Conservation (phyloP, 2,797 vertebrate species). For the Gambelia wislizenii region DNA sequence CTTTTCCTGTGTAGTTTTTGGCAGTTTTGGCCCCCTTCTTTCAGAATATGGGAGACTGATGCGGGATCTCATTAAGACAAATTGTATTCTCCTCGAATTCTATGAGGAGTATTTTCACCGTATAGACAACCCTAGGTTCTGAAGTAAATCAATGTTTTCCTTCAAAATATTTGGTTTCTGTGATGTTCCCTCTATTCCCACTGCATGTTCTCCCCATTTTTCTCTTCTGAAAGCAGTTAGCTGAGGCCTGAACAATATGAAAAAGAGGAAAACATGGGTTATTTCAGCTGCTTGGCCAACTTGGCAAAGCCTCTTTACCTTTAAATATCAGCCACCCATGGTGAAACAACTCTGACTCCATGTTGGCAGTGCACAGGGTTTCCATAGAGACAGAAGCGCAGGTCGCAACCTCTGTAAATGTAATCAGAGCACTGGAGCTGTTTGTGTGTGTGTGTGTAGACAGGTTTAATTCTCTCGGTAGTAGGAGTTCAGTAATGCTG, state of each 20-base stretch:
- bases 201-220: not conserved
- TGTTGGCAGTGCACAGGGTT: constrained; percentile 80
- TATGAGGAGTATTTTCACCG: no score
- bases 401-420: constrained; percentile 84
- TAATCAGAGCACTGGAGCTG: constrained; percentile 81
- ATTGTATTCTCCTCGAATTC: no score
- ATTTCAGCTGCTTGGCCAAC: constrained; percentile 12
- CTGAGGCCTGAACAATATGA: not conserved
- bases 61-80: no score
- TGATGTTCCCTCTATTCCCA: not conserved
- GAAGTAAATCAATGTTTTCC: not conserved
- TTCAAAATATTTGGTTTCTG: not conserved
- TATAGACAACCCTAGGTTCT: not conserved
- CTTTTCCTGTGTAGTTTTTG: no score
- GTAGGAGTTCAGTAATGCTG: constrained; percentile 78
- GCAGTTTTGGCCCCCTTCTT: no score
- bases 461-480: constrained; percentile 80
- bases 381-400: constrained; percentile 83
- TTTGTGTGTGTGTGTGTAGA: constrained; percentile 74
- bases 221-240: not conserved
- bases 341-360: constrained; percentile 73
- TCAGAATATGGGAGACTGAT: no score
- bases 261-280: not conserved
- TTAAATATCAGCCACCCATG: constrained; percentile 80
- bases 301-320: constrained; percentile 72